phyloP scores from a whole-genome alignment of 1,140 invertebrate genomes.

The Arctopsyche grandis region DNA sequence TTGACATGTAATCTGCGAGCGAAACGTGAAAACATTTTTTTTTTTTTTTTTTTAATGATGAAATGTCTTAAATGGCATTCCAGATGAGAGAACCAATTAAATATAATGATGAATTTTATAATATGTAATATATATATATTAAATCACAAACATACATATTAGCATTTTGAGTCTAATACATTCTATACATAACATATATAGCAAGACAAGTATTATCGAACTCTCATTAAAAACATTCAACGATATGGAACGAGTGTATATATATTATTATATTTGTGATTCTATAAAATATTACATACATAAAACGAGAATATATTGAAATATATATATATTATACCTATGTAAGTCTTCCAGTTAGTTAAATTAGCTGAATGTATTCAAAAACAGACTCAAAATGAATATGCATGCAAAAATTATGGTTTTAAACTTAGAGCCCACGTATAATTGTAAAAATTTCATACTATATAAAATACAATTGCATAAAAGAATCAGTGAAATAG shows the following conservation, averaged over 20 bases:
- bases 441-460: neutral
- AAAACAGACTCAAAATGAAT: constrained; percentile 24
- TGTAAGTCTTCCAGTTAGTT: too few relatives aligned
- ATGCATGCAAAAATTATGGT: constrained; percentile 19
- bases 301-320: neutral
- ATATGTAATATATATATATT: constrained; percentile 8
- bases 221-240: too few relatives aligned
- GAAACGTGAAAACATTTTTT: constrained; percentile 23
- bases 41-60: constrained; percentile 15
- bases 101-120: neutral
- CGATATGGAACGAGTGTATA: too few relatives aligned
- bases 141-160: constrained; percentile 16
- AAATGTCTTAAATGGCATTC: constrained; percentile 37
- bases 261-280: constrained; percentile 25
- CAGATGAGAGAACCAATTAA: constrained; percentile 27
- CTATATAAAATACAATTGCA: neutral
- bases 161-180: constrained; percentile 6
- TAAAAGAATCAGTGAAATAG: too few relatives aligned
- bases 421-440: neutral
- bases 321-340: too few relatives aligned
- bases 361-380: neutral
- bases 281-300: neutral
- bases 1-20: constrained; percentile 37
- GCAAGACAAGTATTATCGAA: neutral
- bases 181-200: neutral